These are phyloP conservation scores for Siderastrea siderea DNA, from an alignment of 92 coral and sea anemone species.

Conservation along the genomic window DNA sequence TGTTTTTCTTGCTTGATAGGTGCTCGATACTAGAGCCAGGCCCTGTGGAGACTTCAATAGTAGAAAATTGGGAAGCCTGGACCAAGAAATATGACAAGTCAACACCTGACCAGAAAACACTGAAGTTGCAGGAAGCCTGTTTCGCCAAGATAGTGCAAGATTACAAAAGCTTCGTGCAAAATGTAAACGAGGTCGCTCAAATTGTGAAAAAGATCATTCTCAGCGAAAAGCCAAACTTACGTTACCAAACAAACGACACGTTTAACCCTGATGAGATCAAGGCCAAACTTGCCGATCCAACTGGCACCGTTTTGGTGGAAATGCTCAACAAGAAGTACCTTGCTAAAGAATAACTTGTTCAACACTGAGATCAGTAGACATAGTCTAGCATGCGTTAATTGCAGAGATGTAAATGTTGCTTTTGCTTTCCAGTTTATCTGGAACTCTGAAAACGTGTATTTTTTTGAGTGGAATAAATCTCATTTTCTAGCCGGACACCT, in stretches of 20 bases:
- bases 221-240: slow-evolving; percentile 67
- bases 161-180: neutral
- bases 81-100: neutral
- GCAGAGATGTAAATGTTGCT: neutral
- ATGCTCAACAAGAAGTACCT: slow-evolving; percentile 33
- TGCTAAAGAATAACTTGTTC: slow-evolving; percentile 31
- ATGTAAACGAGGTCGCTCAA: slow-evolving; percentile 52
- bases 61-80: neutral
- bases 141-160: neutral
- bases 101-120: slow-evolving; percentile 1
- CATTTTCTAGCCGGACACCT: no score
- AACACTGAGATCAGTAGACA: slow-evolving; percentile 4
- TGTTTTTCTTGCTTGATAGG: neutral
- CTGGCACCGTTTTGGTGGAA: slow-evolving; percentile 49
- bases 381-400: slow-evolving; percentile 39
- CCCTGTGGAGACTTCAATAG: slow-evolving; percentile 55
- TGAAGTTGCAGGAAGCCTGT: neutral
- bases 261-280: slow-evolving; percentile 52
- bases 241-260: slow-evolving; percentile 64
- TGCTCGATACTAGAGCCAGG: slow-evolving; percentile 78
- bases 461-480: no score
- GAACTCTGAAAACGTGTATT: no score
- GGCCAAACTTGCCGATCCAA: slow-evolving; percentile 54
- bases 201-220: slow-evolving; percentile 70
- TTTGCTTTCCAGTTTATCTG: no score